Percentiles rank a stretch among this genome's conserved stretches.
These are phyloP conservation scores for Acanthochromis polyacanthus DNA, from an alignment of 2,113 vertebrate species.

Conservation along the genomic window DNA sequence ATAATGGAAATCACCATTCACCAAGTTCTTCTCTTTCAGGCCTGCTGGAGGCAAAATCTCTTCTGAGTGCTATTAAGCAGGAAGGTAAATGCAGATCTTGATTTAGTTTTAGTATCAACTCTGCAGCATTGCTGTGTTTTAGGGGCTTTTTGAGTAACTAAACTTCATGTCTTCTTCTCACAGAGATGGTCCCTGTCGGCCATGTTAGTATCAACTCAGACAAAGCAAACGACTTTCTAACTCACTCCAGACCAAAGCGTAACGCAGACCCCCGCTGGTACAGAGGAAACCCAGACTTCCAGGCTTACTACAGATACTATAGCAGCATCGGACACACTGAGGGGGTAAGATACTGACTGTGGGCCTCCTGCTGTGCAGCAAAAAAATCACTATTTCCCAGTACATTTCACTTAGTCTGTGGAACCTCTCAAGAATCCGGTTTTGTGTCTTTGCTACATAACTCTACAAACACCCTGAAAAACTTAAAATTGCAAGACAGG, in stretches of 20 bases:
- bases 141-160: neutral
- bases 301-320: constrained; percentile 88
- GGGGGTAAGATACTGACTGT: constrained; percentile 76
- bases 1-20: neutral
- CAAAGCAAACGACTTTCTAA: constrained; percentile 81
- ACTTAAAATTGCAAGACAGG: neutral
- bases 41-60: constrained; percentile 78
- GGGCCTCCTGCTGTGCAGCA: neutral
- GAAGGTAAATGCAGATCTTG: constrained; percentile 68
- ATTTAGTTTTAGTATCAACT: neutral
- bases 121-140: neutral
- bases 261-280: constrained; percentile 83
- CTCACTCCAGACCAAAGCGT: constrained; percentile 78
- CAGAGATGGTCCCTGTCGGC: constrained; percentile 73
- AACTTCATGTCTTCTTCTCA: neutral
- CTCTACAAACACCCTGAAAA: too few relatives aligned
- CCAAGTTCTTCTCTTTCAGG: constrained; percentile 58
- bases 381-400: neutral
- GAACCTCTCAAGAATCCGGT: too few relatives aligned
- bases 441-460: too few relatives aligned
- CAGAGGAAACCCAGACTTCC: constrained; percentile 84
- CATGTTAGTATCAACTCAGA: constrained; percentile 65
- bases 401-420: too few relatives aligned
- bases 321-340: constrained; percentile 88
- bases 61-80: constrained; percentile 73